Percentiles rank a stretch among this genome's conserved stretches.
These are phyloP conservation scores for Merops nubicus DNA, from an alignment of 2,113 vertebrate genomes.

Conservation along the genomic window DNA sequence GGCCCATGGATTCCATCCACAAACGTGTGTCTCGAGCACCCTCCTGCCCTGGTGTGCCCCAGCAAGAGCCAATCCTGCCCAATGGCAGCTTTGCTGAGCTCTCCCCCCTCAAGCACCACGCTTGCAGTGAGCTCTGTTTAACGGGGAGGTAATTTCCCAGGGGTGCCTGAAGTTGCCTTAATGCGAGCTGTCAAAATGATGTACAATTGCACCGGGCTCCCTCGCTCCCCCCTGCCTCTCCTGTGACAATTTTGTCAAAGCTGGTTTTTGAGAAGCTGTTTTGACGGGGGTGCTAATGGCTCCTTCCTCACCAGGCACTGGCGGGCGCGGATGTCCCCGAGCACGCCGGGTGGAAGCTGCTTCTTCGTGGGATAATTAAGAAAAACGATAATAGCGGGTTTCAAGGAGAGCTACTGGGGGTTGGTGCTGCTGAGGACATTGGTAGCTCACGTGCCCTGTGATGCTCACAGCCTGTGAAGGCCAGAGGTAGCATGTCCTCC, in stretches of 20 bases:
- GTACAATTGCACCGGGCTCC: conserved; percentile 44
- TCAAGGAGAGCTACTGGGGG: neutral
- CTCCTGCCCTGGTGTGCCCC: neutral
- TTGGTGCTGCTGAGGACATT: rapidly evolving
- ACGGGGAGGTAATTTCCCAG: conserved; percentile 67
- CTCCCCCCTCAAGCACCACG: neutral
- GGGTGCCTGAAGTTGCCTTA: conserved; percentile 59
- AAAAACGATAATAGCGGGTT: neutral
- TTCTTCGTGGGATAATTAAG: neutral
- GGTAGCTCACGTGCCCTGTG: neutral
- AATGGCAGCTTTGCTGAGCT: neutral
- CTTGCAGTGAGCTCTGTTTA: conserved; percentile 1
- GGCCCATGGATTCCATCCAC: rapidly evolving
- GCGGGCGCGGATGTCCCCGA: neutral
- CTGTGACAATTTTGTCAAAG: conserved; percentile 75
- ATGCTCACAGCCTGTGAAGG: neutral
- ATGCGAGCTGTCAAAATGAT: conserved; percentile 76
- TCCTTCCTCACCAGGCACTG: conserved; percentile 46
- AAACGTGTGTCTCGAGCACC: rapidly evolving
- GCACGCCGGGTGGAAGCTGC: neutral
- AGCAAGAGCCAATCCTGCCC: neutral
- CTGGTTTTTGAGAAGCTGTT: conserved; percentile 68
- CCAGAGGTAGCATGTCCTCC: neutral
- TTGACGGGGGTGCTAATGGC: conserved; percentile 65
- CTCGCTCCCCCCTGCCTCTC: conserved; percentile 68